Percentiles rank a stretch among this genome's conserved stretches.
phyloP scores from a whole-genome alignment of 2,113 vertebrate species.

The Melospiza melodia region DNA sequence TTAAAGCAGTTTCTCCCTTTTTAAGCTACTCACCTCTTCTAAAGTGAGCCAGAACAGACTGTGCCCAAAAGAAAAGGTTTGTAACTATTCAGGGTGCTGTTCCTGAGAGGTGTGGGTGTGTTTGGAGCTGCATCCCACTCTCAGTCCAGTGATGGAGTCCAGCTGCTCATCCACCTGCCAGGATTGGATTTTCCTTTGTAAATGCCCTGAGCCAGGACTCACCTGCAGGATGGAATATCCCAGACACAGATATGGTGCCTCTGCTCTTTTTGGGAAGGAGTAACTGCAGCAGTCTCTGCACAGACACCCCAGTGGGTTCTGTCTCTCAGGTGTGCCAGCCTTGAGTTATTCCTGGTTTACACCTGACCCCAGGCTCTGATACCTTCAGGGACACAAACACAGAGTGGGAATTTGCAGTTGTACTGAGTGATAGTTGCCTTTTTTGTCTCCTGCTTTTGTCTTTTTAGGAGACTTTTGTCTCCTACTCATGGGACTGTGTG shows the following conservation, averaged over 20 bases:
- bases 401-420: neutral
- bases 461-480: neutral
- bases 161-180: neutral
- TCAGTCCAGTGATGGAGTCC: neutral
- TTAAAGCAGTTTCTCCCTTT: neutral
- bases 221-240: neutral
- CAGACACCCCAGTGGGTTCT: neutral
- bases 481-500: fast-evolving
- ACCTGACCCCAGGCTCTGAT: neutral
- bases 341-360: no score
- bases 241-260: fast-evolving
- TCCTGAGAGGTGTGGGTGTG: neutral
- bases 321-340: fast-evolving
- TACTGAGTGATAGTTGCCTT: neutral
- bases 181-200: neutral
- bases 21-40: neutral
- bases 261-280: neutral
- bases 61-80: neutral
- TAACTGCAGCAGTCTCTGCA: neutral
- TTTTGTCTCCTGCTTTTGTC: neutral
- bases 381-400: neutral
- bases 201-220: neutral
- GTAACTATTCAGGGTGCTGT: neutral
- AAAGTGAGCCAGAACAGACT: neutral
- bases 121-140: neutral